These are phyloP conservation scores for Lepidothrix coronata DNA, from an alignment of 2,113 vertebrate genomes.

Conservation along the genomic window DNA sequence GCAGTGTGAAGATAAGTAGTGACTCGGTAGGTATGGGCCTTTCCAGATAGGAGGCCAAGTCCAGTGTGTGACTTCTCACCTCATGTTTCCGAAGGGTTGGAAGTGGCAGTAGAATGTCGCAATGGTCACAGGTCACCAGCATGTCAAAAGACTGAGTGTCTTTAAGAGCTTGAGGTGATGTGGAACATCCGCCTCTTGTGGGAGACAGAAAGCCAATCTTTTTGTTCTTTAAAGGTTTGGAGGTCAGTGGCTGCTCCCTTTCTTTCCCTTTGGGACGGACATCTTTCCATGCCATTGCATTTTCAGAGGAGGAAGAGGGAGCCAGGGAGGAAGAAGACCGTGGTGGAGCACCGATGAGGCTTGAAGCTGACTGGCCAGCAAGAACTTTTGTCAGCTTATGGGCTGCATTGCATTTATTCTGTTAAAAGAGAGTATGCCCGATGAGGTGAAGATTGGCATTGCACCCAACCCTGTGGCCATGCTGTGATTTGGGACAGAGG, in stretches of 20 bases:
- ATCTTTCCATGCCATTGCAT: background rate
- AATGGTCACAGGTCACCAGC: conserved; percentile 28
- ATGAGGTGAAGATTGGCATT: background rate
- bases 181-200: background rate
- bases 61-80: background rate
- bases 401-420: background rate
- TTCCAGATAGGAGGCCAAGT: background rate
- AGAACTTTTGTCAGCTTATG: background rate
- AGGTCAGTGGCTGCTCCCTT: background rate
- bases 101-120: conserved; percentile 56
- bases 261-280: conserved; percentile 38
- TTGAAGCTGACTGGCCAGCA: background rate
- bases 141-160: background rate
- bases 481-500: background rate
- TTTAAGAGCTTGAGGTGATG: background rate
- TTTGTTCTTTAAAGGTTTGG: background rate
- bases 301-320: background rate
- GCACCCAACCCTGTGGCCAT: background rate
- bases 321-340: background rate
- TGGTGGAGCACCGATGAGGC: background rate
- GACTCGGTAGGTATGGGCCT: background rate
- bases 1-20: background rate
- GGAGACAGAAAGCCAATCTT: background rate
- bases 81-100: conserved; percentile 31
- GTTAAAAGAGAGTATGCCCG: background rate